A percentile compares a stretch with the other conserved stretches of the same genome.
phyloP scores from a whole-genome alignment of 2,113 vertebrate species.

The Pan paniscus region DNA sequence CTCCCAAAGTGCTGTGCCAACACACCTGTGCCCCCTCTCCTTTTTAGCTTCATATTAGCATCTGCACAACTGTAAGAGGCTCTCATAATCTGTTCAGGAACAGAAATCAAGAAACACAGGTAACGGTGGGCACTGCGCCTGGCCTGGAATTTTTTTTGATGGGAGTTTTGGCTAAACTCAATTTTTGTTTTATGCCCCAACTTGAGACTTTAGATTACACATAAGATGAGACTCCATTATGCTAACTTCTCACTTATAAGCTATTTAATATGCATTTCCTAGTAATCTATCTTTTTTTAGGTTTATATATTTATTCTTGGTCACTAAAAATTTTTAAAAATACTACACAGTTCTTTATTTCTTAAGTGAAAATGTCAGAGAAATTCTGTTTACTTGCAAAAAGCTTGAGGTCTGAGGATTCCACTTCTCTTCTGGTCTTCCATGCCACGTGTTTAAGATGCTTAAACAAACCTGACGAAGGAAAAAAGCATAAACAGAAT shows the following conservation, averaged over 20 bases:
- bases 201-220: constrained; percentile 11
- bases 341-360: background rate
- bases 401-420: constrained; percentile 99
- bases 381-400: constrained; percentile 92
- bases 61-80: too few relatives aligned
- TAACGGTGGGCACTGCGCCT: too few relatives aligned
- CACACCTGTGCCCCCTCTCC: background rate
- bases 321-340: background rate
- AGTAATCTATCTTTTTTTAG: background rate
- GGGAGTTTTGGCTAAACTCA: constrained; percentile 7
- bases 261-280: background rate
- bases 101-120: too few relatives aligned
- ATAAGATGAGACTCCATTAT: background rate
- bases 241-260: background rate
- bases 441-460: constrained; percentile 99
- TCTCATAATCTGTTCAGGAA: too few relatives aligned
- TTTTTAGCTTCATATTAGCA: background rate
- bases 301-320: constrained; percentile 1
- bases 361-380: constrained; percentile 54
- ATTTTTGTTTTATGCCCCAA: background rate
- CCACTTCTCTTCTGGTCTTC: constrained; percentile 99
- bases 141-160: background rate
- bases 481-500: constrained; percentile 10
- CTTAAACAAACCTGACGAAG: constrained; percentile 96
- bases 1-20: background rate